These are phyloP conservation scores for Tachycineta bicolor DNA, from an alignment of 2,113 vertebrate species.

Conservation along the genomic window DNA sequence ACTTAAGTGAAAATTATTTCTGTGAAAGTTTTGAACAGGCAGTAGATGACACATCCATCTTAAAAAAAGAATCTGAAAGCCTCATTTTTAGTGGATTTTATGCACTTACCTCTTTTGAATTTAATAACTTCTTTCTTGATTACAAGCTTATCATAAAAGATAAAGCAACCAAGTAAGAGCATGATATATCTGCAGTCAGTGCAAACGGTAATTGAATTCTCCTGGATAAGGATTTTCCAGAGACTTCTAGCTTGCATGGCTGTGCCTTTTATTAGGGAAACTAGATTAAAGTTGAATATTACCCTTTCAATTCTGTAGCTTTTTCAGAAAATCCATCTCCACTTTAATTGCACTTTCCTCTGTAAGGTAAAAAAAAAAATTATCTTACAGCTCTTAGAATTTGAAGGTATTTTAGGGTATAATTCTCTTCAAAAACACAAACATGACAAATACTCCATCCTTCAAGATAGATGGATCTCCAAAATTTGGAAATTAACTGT, in stretches of 20 bases:
- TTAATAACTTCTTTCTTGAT: slow-evolving; percentile 9
- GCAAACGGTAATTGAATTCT: background rate
- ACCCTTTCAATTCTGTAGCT: background rate
- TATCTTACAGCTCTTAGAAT: background rate
- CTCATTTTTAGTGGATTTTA: background rate
- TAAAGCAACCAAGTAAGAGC: background rate
- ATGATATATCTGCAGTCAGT: background rate
- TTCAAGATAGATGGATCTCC: background rate
- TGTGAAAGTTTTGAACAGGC: background rate
- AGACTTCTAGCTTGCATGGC: background rate
- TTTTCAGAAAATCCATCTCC: background rate
- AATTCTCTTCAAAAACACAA: background rate
- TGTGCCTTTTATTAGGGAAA: background rate
- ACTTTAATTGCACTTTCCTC: background rate
- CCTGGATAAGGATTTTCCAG: background rate
- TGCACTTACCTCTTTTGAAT: background rate
- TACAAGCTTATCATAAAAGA: slow-evolving; percentile 17
- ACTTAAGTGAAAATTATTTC: background rate
- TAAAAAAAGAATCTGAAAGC: background rate
- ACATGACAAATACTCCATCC: background rate
- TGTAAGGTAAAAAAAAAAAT: background rate
- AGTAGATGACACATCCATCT: background rate
- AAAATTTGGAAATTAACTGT: background rate
- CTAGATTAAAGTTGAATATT: background rate
- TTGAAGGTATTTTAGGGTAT: background rate